Evolutionary conservation across 2,797 vertebrate species (phyloP).

Genomic region (Cyclura pinguis): DNA sequence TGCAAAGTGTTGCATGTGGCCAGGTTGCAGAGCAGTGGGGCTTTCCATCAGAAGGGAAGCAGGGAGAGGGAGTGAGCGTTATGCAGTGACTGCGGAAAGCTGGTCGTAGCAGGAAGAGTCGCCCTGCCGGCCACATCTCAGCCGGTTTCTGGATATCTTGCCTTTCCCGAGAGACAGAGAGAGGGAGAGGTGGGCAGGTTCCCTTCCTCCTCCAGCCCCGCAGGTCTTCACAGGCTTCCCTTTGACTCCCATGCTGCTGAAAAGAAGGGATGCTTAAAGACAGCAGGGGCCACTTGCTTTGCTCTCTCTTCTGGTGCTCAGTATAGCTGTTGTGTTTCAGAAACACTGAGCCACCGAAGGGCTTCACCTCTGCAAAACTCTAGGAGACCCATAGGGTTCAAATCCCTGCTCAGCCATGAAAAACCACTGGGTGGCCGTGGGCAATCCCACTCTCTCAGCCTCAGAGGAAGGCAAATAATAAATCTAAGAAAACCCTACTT

Average conservation of each 20-base stretch:
- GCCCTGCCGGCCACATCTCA: not conserved
- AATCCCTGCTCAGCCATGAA: too few relatives aligned
- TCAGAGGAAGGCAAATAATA: too few relatives aligned
- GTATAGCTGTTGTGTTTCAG: not conserved
- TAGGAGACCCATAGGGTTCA: too few relatives aligned
- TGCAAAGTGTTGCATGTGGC: not conserved
- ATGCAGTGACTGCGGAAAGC: not conserved
- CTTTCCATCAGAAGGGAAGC: not conserved
- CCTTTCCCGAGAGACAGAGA: not conserved
- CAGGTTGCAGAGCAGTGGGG: conserved; percentile 6
- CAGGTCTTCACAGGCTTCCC: not conserved
- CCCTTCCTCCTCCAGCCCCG: not conserved
- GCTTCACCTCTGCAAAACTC: not conserved
- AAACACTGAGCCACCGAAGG: not conserved
- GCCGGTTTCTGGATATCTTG: not conserved
- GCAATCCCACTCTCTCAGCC: too few relatives aligned
- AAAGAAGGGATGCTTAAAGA: not conserved
- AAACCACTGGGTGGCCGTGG: too few relatives aligned
- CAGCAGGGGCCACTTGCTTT: not conserved
- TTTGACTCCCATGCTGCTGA: not conserved
- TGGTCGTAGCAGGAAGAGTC: not conserved
- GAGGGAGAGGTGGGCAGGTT: too few relatives aligned
- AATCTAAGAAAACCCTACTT: too few relatives aligned
- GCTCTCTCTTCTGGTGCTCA: not conserved
- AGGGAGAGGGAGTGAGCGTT: not conserved